Conservation (phyloP, 2,113 vertebrate genomes). For the Erpornis zantholeuca region DNA sequence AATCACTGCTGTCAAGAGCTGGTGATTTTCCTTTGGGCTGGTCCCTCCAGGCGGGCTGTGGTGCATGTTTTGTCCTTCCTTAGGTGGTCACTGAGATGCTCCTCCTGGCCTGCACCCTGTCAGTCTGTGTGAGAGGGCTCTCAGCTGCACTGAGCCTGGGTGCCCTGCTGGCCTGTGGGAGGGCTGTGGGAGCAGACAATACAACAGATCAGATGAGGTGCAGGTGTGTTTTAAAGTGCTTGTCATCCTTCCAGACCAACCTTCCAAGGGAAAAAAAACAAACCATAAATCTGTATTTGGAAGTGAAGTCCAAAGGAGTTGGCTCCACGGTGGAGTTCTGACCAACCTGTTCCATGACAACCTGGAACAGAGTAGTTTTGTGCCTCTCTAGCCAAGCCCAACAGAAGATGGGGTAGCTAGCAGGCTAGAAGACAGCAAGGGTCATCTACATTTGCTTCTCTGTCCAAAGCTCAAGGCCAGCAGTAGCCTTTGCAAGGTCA, state of each 20-base stretch:
- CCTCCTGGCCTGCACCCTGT: neutral
- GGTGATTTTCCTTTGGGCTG: neutral
- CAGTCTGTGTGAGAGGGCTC: neutral
- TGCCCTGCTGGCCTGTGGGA: neutral
- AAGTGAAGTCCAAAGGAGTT: neutral
- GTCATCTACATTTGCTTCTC: neutral
- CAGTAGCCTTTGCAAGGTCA: neutral
- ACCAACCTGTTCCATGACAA: neutral
- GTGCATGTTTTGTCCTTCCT: neutral
- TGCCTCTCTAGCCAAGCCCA: neutral
- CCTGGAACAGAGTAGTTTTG: neutral
- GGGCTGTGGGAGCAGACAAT: neutral
- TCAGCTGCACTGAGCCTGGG: neutral
- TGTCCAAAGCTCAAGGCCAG: neutral
- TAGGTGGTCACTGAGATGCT: neutral
- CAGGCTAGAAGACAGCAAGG: neutral
- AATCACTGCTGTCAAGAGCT: neutral
- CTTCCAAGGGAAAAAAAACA: neutral
- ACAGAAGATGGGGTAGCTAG: neutral
- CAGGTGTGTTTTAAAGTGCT: constrained; percentile 46
- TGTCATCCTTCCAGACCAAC: neutral
- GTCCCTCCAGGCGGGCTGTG: neutral
- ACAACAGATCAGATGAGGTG: constrained; percentile 12
- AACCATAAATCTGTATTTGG: neutral
- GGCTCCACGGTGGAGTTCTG: neutral